Percentiles rank a stretch among this genome's conserved stretches.
phyloP scores from a whole-genome alignment of 2,888 invertebrate species.

The Leptinotarsa rubiginosa region DNA sequence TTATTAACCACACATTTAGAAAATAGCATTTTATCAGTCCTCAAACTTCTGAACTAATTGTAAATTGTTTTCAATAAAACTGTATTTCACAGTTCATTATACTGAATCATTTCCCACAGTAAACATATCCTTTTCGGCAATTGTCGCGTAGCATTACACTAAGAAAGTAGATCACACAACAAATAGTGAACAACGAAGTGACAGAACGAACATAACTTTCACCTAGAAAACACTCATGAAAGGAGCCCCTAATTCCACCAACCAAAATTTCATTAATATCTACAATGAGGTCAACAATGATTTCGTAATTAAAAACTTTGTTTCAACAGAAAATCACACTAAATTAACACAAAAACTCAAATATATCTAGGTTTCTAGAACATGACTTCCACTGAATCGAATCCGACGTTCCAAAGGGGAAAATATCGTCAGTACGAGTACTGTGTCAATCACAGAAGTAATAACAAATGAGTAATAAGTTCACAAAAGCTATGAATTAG shows the following conservation, averaged over 20 bases:
- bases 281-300: not conserved
- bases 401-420: conserved; percentile 43
- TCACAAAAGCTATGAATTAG: conserved; percentile 34
- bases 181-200: too few species aligned
- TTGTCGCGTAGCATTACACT: too few species aligned
- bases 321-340: not conserved
- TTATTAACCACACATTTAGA: too few species aligned
- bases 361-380: conserved; percentile 33
- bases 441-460: conserved; percentile 9
- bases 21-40: too few species aligned
- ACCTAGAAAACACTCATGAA: not conserved
- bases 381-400: conserved; percentile 41
- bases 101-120: too few species aligned
- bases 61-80: too few species aligned
- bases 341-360: not conserved
- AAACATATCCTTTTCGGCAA: too few species aligned
- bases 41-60: too few species aligned
- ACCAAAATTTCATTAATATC: not conserved
- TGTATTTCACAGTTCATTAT: too few species aligned
- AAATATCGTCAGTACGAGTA: conserved; percentile 12
- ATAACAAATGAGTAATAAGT: conserved; percentile 20
- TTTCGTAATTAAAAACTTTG: not conserved
- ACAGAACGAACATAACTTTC: too few species aligned
- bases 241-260: not conserved
- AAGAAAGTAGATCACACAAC: too few species aligned